Evolutionary conservation across 2,113 vertebrate genomes (phyloP), one percentile per base, ranked within the genome.

Genomic region (Antechinus flavipes): DNA sequence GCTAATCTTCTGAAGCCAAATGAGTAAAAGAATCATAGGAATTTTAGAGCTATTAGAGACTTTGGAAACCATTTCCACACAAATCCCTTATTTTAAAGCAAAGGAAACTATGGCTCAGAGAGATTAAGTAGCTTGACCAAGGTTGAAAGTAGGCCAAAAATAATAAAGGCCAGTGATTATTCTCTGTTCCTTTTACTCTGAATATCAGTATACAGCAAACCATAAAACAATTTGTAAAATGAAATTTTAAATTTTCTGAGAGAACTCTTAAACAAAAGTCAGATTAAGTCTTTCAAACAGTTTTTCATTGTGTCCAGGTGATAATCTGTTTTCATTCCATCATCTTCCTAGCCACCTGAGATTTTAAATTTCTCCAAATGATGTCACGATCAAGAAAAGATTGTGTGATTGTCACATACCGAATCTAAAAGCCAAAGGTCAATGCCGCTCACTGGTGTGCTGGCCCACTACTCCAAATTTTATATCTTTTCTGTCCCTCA

Each of bases 401-500:
- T 91, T 35, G 93, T 61, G 94, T 92, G 97, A 96, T 91, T 96
- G 98, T 91, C 97, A 95, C 96, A 68, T 3, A 47, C 94, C 1
- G 68, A 97, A 95, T 54, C 96, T 89, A 95, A 94, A 94, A 89
- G 98, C 92, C 96, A 97, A 93, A 98, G 98, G 98, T 98, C 98
- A 98, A 42, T 10, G 4, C 30, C 27, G 95, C 98, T 98, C 97
- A 96, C 98, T 97, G 96, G 98, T 97, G 96, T 53, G 96, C 97
- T 95, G 97, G 97, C 97, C 98, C 97, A 93, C 89, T 95, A 98
- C 97, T 98, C 98, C 98, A 94, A 93, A 97, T 95, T 97, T 98
- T 98, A 97, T 98, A 95, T 98, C 98, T 98, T 95, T 96, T 97
- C 98, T 97, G 98, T 97, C 97, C 98, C 98, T 97, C 50, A 61